phyloP scores from a whole-genome alignment of 2,113 vertebrate species.

The Pagrus major region DNA sequence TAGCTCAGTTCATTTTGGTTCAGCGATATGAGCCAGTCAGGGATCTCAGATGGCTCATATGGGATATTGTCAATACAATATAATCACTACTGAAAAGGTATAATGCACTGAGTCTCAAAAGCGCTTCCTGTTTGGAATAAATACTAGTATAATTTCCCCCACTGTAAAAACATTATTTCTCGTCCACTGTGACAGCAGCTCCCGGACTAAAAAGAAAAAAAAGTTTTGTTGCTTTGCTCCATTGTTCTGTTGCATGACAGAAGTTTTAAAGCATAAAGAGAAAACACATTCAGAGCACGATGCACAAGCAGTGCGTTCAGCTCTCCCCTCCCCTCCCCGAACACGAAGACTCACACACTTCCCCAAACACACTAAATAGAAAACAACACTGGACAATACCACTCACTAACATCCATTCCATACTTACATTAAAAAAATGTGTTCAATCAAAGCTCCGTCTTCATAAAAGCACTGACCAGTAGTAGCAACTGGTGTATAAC shows the following conservation, averaged over 20 bases:
- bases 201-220: constrained; percentile 1
- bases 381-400: constrained; percentile 46
- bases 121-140: constrained; percentile 44
- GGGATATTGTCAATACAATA: constrained; percentile 28
- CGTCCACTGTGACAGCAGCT: constrained; percentile 26
- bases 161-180: constrained; percentile 32
- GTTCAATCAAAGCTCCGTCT: constrained; percentile 41
- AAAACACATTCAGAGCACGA: constrained; percentile 73
- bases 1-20: constrained; percentile 48
- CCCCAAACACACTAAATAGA: constrained; percentile 56
- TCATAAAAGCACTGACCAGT: constrained; percentile 64
- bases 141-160: constrained; percentile 29
- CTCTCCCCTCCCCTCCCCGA: constrained; percentile 10
- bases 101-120: constrained; percentile 43
- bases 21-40: constrained; percentile 25
- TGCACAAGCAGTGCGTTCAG: constrained; percentile 29
- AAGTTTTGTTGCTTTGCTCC: constrained; percentile 71
- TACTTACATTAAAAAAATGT: constrained; percentile 48
- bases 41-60: constrained; percentile 31
- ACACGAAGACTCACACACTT: constrained; percentile 42
- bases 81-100: constrained; percentile 32
- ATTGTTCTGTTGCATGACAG: constrained; percentile 53
- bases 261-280: constrained; percentile 79
- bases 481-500: constrained; percentile 35
- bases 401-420: constrained; percentile 54